Base-by-base conservation (phyloP, 2,888 invertebrate genomes). In the Apamea monoglypha region DNA sequence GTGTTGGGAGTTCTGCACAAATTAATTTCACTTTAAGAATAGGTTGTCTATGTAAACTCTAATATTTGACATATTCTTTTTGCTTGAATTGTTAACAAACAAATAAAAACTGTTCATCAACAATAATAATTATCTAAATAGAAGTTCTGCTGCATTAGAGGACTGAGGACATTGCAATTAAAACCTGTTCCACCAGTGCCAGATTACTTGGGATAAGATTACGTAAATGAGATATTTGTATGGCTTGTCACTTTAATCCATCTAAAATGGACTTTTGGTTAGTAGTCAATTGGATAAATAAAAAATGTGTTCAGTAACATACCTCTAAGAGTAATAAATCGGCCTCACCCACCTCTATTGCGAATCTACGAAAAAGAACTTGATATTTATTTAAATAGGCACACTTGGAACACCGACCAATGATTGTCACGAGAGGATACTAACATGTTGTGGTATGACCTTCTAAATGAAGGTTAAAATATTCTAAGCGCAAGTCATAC, bases 391-490 rank as follows among this genome's bases (percentile, higher is more conserved):
- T 16, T 40, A 61, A 14, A 80, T 61, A 64, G 50, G 29, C 56
- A 50, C 47, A 61, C 50, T 59, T 53, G 29, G 67, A 67, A 80
- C 63, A 47, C 18, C 61, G 7, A 32, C 44, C 5, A 16, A 67
- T 75, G 40, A 74, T 47, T 56, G 71, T 67, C 71, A 71, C 53
- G 59, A 36, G 12, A 63, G 74, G 71, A 53, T 70, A 80, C 44
- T 78, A 87, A 69, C 84, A 66, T 69, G 68, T 69, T 72, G 74
- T 59, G 47, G 73, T 44, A 75, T 75, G 85, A 85, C 90, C 87
- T 87, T 82, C 29, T 1, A 63, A 63, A 10, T 56, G 84, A 90
- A 87, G 84, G 84, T 90, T 74, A 83, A 36, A 66, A 74, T 76
- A 77, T 69, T 78, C 61, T 76, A 78, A 83, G 78, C 67, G 71